Conservation (phyloP, 2,113 vertebrate species). For the Mastomys natalensis region DNA sequence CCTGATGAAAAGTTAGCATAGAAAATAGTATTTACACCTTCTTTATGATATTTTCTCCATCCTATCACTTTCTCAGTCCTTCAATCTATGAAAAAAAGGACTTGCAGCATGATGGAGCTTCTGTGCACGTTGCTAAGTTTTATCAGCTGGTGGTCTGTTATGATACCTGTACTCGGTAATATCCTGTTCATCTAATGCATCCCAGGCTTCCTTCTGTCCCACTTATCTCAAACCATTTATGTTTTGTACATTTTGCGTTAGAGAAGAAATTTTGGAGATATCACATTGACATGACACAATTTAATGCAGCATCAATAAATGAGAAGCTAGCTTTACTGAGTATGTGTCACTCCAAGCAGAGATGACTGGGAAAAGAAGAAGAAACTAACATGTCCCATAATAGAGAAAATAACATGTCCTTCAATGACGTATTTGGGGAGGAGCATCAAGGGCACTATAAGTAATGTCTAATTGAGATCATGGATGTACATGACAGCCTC, state of each 20-base stretch:
- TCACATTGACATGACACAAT: not conserved
- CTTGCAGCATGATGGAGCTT: not conserved
- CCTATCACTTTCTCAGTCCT: not conserved
- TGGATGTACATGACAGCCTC: not conserved
- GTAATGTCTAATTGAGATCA: not conserved
- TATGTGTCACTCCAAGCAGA: not conserved
- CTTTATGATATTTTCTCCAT: not conserved
- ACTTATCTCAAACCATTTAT: not conserved
- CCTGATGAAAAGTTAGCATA: not conserved
- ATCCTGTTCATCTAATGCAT: not conserved
- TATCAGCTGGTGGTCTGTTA: not conserved
- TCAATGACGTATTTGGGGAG: not conserved
- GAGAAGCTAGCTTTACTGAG: not conserved
- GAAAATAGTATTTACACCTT: not conserved
- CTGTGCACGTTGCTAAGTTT: not conserved
- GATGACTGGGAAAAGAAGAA: not conserved
- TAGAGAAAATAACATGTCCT: not conserved
- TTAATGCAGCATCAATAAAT: not conserved
- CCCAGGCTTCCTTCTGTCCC: not conserved
- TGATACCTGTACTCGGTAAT: not conserved
- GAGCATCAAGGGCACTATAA: not conserved
- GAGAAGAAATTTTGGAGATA: not conserved
- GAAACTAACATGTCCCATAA: not conserved
- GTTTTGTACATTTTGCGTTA: not conserved
- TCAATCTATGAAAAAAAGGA: not conserved